Evolutionary conservation across 2,113 vertebrate species (phyloP).

Genomic region (Vireo altiloquus): DNA sequence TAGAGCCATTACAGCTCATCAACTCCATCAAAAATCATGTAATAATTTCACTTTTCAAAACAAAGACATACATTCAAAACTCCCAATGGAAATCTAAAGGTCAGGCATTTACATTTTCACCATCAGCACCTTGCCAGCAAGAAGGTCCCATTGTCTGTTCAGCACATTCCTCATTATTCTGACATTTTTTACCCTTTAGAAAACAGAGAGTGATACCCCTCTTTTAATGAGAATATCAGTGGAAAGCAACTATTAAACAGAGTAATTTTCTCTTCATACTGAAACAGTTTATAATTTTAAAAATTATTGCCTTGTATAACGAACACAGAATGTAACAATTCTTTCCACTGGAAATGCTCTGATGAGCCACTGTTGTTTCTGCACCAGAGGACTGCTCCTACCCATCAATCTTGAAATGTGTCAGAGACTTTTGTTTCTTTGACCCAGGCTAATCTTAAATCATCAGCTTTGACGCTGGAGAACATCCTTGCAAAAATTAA

Average conservation of each 20-base stretch:
- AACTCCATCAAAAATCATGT: not conserved
- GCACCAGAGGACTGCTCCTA: not conserved
- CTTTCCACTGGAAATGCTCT: not conserved
- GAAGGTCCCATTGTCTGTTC: not conserved
- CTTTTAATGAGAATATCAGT: conserved; percentile 29
- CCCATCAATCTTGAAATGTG: not conserved
- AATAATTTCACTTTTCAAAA: not conserved
- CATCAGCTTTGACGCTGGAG: not conserved
- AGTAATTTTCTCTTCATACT: not conserved
- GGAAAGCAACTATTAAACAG: conserved; percentile 15
- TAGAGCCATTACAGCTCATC: not conserved
- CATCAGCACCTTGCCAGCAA: not conserved
- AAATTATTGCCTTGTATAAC: not conserved
- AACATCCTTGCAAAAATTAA: not conserved
- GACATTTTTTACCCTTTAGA: not conserved
- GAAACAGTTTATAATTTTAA: conserved; percentile 7
- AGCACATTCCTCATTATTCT: not conserved
- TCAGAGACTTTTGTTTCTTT: not conserved
- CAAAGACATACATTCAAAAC: not conserved
- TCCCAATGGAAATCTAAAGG: conserved; percentile 11
- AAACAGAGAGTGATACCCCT: not conserved
- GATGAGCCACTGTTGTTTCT: not conserved
- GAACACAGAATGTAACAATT: not conserved
- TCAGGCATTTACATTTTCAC: conserved; percentile 1
- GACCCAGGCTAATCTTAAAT: not conserved